Conservation (phyloP, 2,797 vertebrate genomes). For the Pseudochromis fuscus region DNA sequence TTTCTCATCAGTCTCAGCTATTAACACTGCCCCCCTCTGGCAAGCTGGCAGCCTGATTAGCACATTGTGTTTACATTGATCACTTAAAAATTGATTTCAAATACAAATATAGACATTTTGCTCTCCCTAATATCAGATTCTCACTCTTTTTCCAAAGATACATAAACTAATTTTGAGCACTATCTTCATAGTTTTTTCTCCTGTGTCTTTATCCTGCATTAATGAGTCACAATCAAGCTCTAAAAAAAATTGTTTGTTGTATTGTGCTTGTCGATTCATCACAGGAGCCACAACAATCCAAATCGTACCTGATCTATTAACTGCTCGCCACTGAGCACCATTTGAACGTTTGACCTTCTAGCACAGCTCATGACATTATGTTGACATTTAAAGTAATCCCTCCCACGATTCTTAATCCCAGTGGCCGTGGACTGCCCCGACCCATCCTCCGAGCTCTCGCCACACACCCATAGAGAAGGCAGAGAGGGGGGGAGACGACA, state of each 20-base stretch:
- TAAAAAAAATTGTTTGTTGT: slow-evolving; percentile 16
- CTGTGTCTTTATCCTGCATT: background rate
- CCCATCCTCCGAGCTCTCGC: slow-evolving; percentile 60
- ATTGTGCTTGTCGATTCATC: slow-evolving; percentile 50
- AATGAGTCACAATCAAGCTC: background rate
- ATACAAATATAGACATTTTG: slow-evolving; percentile 1
- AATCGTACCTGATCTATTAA: slow-evolving; percentile 80
- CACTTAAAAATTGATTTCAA: slow-evolving; percentile 1
- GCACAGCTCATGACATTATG: slow-evolving; percentile 83
- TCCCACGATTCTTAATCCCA: slow-evolving; percentile 78
- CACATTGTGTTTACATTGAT: slow-evolving; percentile 4
- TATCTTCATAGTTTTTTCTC: background rate
- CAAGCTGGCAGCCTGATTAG: slow-evolving; percentile 16
- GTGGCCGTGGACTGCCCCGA: slow-evolving; percentile 69
- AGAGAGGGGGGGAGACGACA: too few species aligned
- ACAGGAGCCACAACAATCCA: slow-evolving; percentile 70
- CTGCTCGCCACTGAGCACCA: slow-evolving; percentile 79
- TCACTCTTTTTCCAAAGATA: background rate
- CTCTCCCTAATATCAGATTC: background rate
- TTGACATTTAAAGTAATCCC: slow-evolving; percentile 86
- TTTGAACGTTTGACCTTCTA: slow-evolving; percentile 85
- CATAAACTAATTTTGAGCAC: background rate
- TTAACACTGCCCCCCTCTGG: slow-evolving; percentile 80
- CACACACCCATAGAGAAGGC: slow-evolving; percentile 34
- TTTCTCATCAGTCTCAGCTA: slow-evolving; percentile 46